Evolutionary conservation across 2,113 vertebrate species (phyloP).

Genomic region (Motacilla alba): DNA sequence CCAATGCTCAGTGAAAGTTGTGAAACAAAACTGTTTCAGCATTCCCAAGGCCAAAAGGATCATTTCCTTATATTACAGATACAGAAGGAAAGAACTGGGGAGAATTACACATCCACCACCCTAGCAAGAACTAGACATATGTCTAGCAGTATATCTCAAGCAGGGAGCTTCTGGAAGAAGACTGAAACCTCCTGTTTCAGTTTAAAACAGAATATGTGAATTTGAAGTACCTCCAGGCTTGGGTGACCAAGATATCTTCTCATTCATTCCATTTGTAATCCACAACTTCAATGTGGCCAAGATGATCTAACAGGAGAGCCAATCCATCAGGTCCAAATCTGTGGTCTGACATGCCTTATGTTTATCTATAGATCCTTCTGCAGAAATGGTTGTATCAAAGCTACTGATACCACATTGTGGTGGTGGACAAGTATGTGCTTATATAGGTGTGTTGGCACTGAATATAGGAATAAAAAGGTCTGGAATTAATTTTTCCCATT

Average conservation of each 20-base stretch:
- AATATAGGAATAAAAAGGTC: neutral
- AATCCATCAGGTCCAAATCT: neutral
- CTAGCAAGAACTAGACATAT: neutral
- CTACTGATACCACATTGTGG: neutral
- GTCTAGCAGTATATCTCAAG: neutral
- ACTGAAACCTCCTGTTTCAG: neutral
- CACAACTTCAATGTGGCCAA: neutral
- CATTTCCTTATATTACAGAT: neutral
- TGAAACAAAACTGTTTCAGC: neutral
- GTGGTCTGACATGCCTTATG: neutral
- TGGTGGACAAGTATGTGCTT: neutral
- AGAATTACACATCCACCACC: neutral
- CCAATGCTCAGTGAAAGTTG: neutral
- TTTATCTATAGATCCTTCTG: neutral
- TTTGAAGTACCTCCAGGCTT: neutral
- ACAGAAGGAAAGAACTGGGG: neutral
- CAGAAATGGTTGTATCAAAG: neutral
- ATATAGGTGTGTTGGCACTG: neutral
- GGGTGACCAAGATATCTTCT: neutral
- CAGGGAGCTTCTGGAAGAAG: neutral
- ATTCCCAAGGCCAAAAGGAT: neutral
- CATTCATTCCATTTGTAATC: neutral
- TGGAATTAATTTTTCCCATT: neutral
- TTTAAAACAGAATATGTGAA: neutral
- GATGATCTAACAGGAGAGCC: neutral